phyloP scores from a whole-genome alignment of 2,797 vertebrate species.

The Hemitrygon akajei region DNA sequence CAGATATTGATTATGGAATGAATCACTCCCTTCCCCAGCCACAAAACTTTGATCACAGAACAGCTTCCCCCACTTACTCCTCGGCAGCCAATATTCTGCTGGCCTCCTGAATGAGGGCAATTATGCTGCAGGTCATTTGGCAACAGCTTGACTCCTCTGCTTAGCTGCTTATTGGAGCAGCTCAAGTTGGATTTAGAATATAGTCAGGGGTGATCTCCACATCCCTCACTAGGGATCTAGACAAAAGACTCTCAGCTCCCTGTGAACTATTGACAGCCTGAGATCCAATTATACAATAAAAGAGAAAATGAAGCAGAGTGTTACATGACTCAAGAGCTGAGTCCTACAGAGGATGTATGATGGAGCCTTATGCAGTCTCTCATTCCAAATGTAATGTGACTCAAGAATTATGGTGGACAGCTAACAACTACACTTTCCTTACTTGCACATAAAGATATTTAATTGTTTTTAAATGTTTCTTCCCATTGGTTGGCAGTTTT shows the following conservation, averaged over 20 bases:
- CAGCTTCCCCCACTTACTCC: too few relatives aligned
- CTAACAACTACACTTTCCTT: neutral
- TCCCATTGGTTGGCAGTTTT: neutral
- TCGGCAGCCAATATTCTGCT: neutral
- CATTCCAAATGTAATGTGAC: neutral
- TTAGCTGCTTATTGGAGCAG: neutral
- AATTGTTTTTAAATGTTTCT: neutral
- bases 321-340: neutral
- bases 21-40: neutral
- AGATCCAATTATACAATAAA: neutral
- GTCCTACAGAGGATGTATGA: neutral
- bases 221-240: neutral
- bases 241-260: neutral
- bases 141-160: neutral
- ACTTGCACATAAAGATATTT: neutral
- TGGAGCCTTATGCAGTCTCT: neutral
- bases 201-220: neutral
- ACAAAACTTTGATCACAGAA: neutral
- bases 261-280: neutral
- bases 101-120: too few relatives aligned
- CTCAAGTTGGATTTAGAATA: neutral
- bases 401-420: neutral
- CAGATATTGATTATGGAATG: neutral
- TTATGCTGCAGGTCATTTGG: neutral
- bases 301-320: neutral